Base-by-base conservation (phyloP, 1,140 invertebrate genomes). In the Euwallacea similis region DNA sequence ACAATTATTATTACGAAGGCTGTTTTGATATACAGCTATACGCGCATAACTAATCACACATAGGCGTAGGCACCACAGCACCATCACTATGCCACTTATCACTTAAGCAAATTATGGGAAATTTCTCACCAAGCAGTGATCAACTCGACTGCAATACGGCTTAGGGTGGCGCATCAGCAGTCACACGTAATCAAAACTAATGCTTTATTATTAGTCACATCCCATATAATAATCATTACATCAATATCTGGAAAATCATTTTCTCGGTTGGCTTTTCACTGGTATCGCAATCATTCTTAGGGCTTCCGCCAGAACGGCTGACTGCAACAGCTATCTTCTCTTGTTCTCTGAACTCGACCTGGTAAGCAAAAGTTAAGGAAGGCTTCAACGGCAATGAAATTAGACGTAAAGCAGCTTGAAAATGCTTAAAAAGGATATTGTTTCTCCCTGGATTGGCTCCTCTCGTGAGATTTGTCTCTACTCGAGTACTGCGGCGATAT, bases 391-490 rank as follows among this genome's bases (percentile, higher is more conserved):
- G 33, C 42, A 4, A n/a, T 62, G 42, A 43, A 62, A 9, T n/a
- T 62, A 7, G 6, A 15, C 10, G 6, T 13, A 44, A 7, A 16
- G 11, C 41, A 43, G 7, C 11, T 0, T 42, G 33, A 62, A 62
- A 21, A 2, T 44, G 7, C 13, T n/a, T 62, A 75, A 88, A 90
- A 90, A 90, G 89, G 90, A 91, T 91, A 91, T 91, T 91, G 89
- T 88, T 91, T 91, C 72, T 91, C 89, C 79, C 89, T 83, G 64
- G 85, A 83, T 80, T 90, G 88, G 71, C 85, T 84, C 46, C 86
- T 82, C 72, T 91, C 89, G 72, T 90, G 87, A 61, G 89, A 89
- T 72, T 89, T 85, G 77, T 87, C 86, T 74, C 86, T 83, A 50
- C 64, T 56, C 11, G 58, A 11, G 15, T 80, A 76, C 76, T 90